phyloP scores from a whole-genome alignment of 1,140 invertebrate species.

The Brachionus angularis region DNA sequence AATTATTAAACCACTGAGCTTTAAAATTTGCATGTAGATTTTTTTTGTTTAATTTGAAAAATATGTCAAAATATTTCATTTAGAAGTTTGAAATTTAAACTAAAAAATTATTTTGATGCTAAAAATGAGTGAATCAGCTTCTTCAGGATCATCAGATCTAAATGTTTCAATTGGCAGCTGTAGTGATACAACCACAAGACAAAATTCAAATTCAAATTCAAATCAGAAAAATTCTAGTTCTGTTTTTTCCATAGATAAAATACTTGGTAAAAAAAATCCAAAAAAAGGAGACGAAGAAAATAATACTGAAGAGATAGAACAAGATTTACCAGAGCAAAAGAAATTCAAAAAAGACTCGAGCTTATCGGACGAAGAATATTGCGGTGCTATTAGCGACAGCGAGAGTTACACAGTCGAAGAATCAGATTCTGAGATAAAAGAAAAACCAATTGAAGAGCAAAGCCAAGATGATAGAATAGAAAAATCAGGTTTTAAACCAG shows the following conservation, averaged over 20 bases:
- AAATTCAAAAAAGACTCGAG: background rate
- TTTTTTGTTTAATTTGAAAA: too few species aligned
- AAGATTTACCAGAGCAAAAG: too few species aligned
- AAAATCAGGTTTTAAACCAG: background rate
- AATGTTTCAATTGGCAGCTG: slow-evolving; percentile 23
- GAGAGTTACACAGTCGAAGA: too few species aligned
- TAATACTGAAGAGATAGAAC: too few species aligned
- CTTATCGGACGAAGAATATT: background rate
- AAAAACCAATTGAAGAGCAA: background rate
- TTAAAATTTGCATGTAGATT: too few species aligned
- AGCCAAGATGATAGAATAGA: background rate
- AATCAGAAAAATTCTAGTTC: too few species aligned
- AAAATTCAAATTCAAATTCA: background rate
- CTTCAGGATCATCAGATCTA: slow-evolving; percentile 1
- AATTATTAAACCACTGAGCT: too few species aligned
- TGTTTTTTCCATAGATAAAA: slow-evolving; percentile 28
- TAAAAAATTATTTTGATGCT: background rate
- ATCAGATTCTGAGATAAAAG: too few species aligned
- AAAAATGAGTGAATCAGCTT: slow-evolving; percentile 12
- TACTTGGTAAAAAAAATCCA: slow-evolving; percentile 1
- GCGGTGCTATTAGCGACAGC: background rate
- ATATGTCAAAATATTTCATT: too few species aligned
- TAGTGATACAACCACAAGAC: background rate
- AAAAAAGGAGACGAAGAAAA: background rate
- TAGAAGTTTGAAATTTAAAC: background rate